Percentiles rank a stretch among this genome's conserved stretches.
Evolutionary conservation across 2,113 vertebrate genomes (phyloP).

Genomic region (Etheostoma spectabile): DNA sequence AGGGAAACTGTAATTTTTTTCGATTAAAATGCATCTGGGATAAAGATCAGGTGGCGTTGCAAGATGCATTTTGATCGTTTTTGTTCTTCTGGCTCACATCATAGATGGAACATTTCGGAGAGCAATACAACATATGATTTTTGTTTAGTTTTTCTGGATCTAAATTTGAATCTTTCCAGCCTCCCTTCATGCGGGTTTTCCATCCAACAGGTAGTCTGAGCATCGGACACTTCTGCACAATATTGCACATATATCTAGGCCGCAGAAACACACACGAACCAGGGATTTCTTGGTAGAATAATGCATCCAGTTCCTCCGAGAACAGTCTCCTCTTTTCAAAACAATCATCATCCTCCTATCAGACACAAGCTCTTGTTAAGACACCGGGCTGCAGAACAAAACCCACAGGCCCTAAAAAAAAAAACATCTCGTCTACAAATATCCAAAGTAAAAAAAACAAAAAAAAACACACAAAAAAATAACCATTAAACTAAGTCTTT

Average conservation of each 20-base stretch:
- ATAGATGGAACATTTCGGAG: not conserved
- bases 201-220: slow-evolving; percentile 38
- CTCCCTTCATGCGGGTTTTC: not conserved
- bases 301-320: slow-evolving; percentile 42
- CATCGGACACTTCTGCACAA: slow-evolving; percentile 73
- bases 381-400: slow-evolving; percentile 55
- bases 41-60: not conserved
- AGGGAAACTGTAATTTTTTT: not conserved
- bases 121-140: not conserved
- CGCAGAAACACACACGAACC: slow-evolving; percentile 63
- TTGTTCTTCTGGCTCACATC: not conserved
- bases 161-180: not conserved
- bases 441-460: slow-evolving; percentile 54
- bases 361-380: slow-evolving; percentile 42
- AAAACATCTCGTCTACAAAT: slow-evolving; percentile 33
- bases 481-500: slow-evolving; percentile 38
- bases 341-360: slow-evolving; percentile 27
- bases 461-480: not conserved
- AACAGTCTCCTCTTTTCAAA: slow-evolving; percentile 18
- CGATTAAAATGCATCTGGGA: not conserved
- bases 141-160: not conserved
- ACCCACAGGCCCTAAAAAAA: slow-evolving; percentile 54
- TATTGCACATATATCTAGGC: slow-evolving; percentile 78
- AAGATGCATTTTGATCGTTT: not conserved
- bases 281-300: slow-evolving; percentile 59